Base-by-base conservation (phyloP, 2,888 invertebrate species). In the Celastrina argiolus region DNA sequence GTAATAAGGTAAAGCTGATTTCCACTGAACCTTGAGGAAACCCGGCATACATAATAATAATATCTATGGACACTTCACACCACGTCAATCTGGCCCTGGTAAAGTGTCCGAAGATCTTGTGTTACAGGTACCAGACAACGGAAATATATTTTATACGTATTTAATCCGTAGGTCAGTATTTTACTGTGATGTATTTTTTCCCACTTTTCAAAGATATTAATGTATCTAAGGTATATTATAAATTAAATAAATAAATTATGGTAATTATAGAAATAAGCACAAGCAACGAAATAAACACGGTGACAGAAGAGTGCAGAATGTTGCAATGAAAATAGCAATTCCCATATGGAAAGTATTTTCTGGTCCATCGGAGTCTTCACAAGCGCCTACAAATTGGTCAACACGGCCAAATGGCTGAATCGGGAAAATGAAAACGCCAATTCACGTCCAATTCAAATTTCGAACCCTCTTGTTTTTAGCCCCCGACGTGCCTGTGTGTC, bases 301-400 rank as follows among this genome's bases (percentile, higher is more conserved):
- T 67, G 28, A 51, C 63, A 34, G 18, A 74, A 72, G 70, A 73
- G 74, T 76, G 75, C 72, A 74, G 80, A 81, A 81, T 81, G 75
- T 78, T 78, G 77, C 76, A 80, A 84, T 83, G 80, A 81, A 82
- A 81, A 78, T 74, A 76, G 75, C 80, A 78, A 80, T 82, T 77
- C 74, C 77, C 78, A 59, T 80, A 80, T 79, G 77, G 77, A 75
- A 80, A 82, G 77, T 80, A 81, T 81, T 79, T 76, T 75, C 76
- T 80, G 78, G 77, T 75, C 77, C 78, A 81, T 82, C 82, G 84
- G 84, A 83, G 82, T 80, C 76, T 82, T 80, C 74, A 75, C 78
- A 75, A 80, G 78, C 76, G 76, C 77, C 79, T 77, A 51, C 51
- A 51, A 51, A 51, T 51, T 22, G 22, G 4, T 22, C 22, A 26